phyloP scores from a whole-genome alignment of 2,888 invertebrate species.

The Coenonympha glycerion region DNA sequence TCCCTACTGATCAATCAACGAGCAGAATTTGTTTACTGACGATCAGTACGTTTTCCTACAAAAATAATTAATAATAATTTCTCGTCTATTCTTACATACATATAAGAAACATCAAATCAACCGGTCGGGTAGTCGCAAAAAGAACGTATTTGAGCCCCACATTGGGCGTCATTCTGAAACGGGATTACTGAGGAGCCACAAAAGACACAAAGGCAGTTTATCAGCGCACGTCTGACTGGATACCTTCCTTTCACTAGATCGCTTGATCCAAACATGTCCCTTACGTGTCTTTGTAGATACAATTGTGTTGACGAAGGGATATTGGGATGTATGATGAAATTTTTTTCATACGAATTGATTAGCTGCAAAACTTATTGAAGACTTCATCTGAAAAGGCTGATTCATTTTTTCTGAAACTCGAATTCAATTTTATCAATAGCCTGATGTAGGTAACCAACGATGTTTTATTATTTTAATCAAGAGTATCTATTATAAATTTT shows the following conservation, averaged over 20 bases:
- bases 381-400: too few relatives aligned
- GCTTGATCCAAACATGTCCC: conserved; percentile 37
- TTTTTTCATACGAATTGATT: not conserved
- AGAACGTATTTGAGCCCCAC: conserved; percentile 40
- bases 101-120: not conserved
- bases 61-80: too few relatives aligned
- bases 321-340: not conserved
- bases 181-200: conserved; percentile 56
- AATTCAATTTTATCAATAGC: too few relatives aligned
- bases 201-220: conserved; percentile 62
- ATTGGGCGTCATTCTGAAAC: conserved; percentile 38
- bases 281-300: conserved; percentile 13
- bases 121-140: conserved; percentile 26
- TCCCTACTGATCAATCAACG: too few relatives aligned
- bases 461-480: too few relatives aligned
- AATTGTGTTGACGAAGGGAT: conserved; percentile 5
- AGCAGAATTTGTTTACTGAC: too few relatives aligned
- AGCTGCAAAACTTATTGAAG: too few relatives aligned
- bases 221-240: conserved; percentile 55
- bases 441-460: too few relatives aligned
- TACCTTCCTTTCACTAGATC: conserved; percentile 49
- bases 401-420: too few relatives aligned
- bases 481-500: too few relatives aligned
- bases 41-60: too few relatives aligned
- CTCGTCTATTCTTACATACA: not conserved